These are phyloP conservation scores for Agrotis segetum DNA, from an alignment of 2,888 invertebrate species.

Conservation along the genomic window DNA sequence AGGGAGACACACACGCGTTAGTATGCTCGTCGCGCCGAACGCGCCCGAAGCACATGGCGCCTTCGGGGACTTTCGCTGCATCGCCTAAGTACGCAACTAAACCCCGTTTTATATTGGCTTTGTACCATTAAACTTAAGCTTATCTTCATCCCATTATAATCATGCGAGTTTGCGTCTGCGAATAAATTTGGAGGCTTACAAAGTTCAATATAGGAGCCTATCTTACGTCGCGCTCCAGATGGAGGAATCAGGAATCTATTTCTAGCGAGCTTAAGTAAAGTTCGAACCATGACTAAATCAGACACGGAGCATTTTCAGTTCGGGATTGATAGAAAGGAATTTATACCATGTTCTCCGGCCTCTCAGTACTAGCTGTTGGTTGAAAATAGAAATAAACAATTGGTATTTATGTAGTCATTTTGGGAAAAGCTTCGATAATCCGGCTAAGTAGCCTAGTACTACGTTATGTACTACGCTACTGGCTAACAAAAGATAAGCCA, in stretches of 20 bases:
- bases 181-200: conserved; percentile 67
- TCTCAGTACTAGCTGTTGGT: neutral
- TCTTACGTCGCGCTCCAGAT: conserved; percentile 58
- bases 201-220: conserved; percentile 62
- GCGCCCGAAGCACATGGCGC: conserved; percentile 67
- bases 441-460: neutral
- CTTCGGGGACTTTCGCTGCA: conserved; percentile 66
- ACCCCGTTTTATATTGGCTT: conserved; percentile 66
- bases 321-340: neutral
- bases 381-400: neutral
- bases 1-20: conserved; percentile 52
- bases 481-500: neutral
- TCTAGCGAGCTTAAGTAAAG: conserved; percentile 30
- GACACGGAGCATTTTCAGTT: neutral
- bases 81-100: conserved; percentile 63
- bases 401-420: neutral
- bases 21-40: conserved; percentile 66
- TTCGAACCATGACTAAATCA: conserved; percentile 6
- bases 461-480: neutral
- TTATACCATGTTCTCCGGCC: neutral
- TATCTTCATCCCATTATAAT: conserved; percentile 65
- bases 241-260: conserved; percentile 52
- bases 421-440: neutral
- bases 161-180: conserved; percentile 61
- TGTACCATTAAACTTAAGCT: conserved; percentile 66